A percentile compares a stretch with the other conserved stretches of the same genome.
Conservation (phyloP, 2,113 vertebrate genomes). For the Zapornia atra region DNA sequence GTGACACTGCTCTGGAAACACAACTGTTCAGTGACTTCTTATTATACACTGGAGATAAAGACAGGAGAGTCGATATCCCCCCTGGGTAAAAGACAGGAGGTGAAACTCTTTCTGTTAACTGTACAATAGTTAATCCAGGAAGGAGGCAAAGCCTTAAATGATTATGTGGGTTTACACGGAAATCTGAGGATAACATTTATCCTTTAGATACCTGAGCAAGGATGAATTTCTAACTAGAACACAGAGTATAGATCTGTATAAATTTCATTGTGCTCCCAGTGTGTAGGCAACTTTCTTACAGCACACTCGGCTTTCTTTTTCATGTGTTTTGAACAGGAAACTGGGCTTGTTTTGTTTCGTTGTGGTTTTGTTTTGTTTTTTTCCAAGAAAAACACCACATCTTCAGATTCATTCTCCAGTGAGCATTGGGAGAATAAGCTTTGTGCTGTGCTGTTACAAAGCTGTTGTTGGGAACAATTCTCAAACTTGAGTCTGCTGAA, state of each 20-base stretch:
- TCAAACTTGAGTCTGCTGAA: neutral
- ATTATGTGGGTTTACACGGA: slow-evolving; percentile 57
- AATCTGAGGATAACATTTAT: slow-evolving; percentile 70
- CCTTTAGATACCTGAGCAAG: slow-evolving; percentile 48
- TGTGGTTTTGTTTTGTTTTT: neutral
- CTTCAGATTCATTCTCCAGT: slow-evolving; percentile 30
- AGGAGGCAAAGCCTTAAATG: slow-evolving; percentile 69
- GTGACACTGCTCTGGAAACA: neutral
- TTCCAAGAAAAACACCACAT: slow-evolving; percentile 52
- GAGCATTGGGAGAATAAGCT: slow-evolving; percentile 5
- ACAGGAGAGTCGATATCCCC: neutral
- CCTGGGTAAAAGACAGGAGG: neutral
- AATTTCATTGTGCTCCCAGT: slow-evolving; percentile 20
- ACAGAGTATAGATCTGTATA: slow-evolving; percentile 13
- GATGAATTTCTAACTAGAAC: slow-evolving; percentile 28
- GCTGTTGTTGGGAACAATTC: slow-evolving; percentile 8
- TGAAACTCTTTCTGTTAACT: slow-evolving; percentile 34
- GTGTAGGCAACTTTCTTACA: slow-evolving; percentile 18
- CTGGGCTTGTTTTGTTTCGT: neutral
- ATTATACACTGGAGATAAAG: slow-evolving; percentile 45
- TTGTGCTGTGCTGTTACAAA: slow-evolving; percentile 21
- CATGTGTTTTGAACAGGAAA: slow-evolving; percentile 46
- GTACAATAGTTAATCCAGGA: slow-evolving; percentile 45
- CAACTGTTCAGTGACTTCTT: slow-evolving; percentile 11
- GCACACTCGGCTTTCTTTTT: neutral